Base-by-base conservation (phyloP, 2,888 invertebrate species). In the Dryocosmus kuriphilus region DNA sequence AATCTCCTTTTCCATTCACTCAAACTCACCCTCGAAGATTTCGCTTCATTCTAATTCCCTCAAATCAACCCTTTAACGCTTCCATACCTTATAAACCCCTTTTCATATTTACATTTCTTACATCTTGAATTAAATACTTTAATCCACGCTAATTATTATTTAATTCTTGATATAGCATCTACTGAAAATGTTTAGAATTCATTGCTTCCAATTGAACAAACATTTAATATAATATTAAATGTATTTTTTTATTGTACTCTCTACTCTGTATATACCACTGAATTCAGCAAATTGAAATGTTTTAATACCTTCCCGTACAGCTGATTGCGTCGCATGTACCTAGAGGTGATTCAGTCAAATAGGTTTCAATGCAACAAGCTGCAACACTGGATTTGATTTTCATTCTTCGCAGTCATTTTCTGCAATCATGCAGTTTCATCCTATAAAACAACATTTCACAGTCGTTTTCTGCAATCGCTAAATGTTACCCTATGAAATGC, bases 341-440 rank as follows among this genome's bases (percentile, higher is more conserved):
- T 22, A 71, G n/a, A 71, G 71, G 71, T 71, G 71, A 55, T 46
- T 71, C 71, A 71, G 71, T 71, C 41, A 71, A 71, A 71, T 71
- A 51, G 71, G 51, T 55, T 71, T 55, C 71, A 71, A 55, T 71
- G 51, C 71, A 71, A 71, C 51, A 71, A 71, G 71, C 71, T 71
- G 30, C 27, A 71, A 71, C 51, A 71, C 51, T 51, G 51, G 71
- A 71, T 71, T 71, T 55, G n/a, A 71, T 71, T 65, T 71, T 71
- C 32, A 71, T 51, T 71, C 51, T 71, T 51, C 27, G n/a, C 30
- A 51, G 71, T 51, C 27, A 71, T 71, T 55, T 71, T 71, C 67
- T 27, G 46, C 67, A 38, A 67, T 67, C 67, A 67, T 67, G 19
- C 67, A 67, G n/a, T 46, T 67, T 67, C 46, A 51, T 71, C 71